Conservation (phyloP, 2,888 invertebrate genomes). For the Synergus japonicus region DNA sequence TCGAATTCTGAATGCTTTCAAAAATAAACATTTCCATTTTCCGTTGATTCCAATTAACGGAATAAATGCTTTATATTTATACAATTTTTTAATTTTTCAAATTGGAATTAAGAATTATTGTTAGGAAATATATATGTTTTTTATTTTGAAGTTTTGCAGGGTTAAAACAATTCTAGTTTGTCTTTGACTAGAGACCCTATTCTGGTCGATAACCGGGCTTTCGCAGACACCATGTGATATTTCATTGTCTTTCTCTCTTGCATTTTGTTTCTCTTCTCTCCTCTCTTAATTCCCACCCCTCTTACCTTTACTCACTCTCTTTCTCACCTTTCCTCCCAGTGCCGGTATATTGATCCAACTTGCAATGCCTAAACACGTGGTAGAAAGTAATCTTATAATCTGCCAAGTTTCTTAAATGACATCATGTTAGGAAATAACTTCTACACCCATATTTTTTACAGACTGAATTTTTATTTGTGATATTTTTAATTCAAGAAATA, state of each 20-base stretch:
- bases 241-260: constrained; percentile 30
- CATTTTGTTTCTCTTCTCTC: background rate
- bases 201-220: constrained; percentile 18
- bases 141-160: background rate
- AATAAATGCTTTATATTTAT: no score
- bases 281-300: no score
- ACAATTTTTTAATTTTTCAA: no score
- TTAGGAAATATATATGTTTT: background rate
- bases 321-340: background rate
- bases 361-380: background rate
- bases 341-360: constrained; percentile 9
- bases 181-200: constrained; percentile 14
- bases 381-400: background rate
- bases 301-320: background rate
- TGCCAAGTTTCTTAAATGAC: background rate
- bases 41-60: no score
- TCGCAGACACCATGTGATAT: constrained; percentile 29
- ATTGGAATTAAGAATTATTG: no score
- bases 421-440: background rate
- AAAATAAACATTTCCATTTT: no score
- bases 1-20: no score
- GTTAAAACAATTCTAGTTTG: background rate
- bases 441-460: background rate
- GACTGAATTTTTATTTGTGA: background rate
- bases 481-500: background rate